Base-by-base conservation (phyloP, 92 coral and sea anemone species). In the Nematostella vectensis region DNA sequence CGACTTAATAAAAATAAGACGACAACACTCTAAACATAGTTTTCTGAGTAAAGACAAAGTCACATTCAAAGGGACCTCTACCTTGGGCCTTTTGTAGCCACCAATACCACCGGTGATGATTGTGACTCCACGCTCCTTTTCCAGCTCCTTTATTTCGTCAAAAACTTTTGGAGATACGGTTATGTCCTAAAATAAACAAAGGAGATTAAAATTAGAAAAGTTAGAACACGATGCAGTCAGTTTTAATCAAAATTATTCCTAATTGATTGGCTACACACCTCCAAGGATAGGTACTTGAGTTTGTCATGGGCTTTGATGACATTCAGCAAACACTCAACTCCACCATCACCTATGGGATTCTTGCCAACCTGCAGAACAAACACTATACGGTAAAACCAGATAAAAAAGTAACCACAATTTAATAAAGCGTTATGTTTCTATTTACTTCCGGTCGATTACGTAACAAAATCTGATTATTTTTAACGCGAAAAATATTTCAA, bases 31-130 rank as follows among this genome's bases (percentile, higher is more conserved):
- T n/a, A n/a, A n/a, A n/a, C n/a, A n/a, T n/a, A n/a, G n/a, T n/a
- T n/a, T n/a, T n/a, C n/a, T n/a, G n/a, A n/a, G n/a, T n/a, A n/a
- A n/a, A n/a, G n/a, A n/a, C n/a, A n/a, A n/a, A n/a, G n/a, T n/a
- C n/a, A n/a, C n/a, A n/a, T n/a, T n/a, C n/a, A n/a, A n/a, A n/a
- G 40, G 15, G 8, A 33, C 6, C 40, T 30, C 11, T 57, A 91
- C 98, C 96, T 91, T 86, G 20, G 98, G 93, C 62, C 89, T 77
- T 62, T 83, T 91, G 42, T 81, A 91, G 0, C 98, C 89, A 6
- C 98, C 98, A 36, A 91, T 64, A n/a, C 98, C 98, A 19, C 98
- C 98, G 33, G 94, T 88, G 40, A 91, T 54, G 8, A 91, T 71
- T 36, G 68, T 81, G 24, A 91, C 77, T 18, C 59, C 68, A 36